Conservation (phyloP, 92 coral and sea anemone species). For the Paramuricea clavata region DNA sequence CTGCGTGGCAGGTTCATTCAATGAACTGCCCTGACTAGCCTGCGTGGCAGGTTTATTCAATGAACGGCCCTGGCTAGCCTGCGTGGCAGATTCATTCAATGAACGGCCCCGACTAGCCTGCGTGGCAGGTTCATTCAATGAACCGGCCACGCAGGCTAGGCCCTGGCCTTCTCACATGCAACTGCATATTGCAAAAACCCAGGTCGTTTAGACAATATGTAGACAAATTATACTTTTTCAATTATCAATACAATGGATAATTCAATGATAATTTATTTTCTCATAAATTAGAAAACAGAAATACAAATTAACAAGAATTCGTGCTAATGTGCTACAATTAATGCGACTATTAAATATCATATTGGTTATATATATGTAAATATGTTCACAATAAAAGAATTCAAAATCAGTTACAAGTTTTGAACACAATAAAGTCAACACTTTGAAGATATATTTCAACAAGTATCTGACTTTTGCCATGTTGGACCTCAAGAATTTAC, state of each 20-base stretch:
- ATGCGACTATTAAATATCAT: not conserved
- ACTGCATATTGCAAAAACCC: not conserved
- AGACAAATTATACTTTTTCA: too few relatives aligned
- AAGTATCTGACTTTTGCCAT: not conserved
- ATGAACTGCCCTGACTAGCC: too few relatives aligned
- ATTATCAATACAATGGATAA: not conserved
- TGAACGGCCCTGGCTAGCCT: too few relatives aligned
- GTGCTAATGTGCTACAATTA: not conserved
- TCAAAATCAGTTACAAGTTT: not conserved
- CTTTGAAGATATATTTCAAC: not conserved
- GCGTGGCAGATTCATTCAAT: too few relatives aligned
- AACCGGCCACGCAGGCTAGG: too few relatives aligned
- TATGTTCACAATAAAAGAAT: not conserved
- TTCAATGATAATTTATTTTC: not conserved
- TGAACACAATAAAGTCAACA: not conserved
- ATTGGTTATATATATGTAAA: constrained; percentile 7
- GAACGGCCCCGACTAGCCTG: too few relatives aligned
- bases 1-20: too few relatives aligned
- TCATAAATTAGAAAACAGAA: not conserved
- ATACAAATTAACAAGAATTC: not conserved
- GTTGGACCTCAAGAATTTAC: not conserved
- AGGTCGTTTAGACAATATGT: not conserved
- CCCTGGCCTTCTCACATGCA: not conserved
- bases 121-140: too few relatives aligned
- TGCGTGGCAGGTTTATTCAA: too few relatives aligned